Percentiles rank a stretch among this genome's conserved stretches.
Conservation (phyloP, 2,113 vertebrate genomes). For the Nothocercus julius region DNA sequence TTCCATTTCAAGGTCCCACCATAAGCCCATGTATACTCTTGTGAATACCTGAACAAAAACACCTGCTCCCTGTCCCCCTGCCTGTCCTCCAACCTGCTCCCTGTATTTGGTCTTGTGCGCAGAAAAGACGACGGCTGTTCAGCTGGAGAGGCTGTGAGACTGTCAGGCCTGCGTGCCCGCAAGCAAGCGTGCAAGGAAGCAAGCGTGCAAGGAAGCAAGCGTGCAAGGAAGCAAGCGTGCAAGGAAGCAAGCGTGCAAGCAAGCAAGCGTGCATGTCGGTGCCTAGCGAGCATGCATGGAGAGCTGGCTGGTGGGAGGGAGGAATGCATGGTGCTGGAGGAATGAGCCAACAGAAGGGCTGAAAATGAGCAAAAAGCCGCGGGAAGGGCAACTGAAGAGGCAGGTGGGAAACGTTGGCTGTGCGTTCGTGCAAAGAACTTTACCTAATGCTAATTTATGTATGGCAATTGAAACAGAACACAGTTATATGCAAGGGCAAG, state of each 20-base stretch:
- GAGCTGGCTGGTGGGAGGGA: neutral
- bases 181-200: neutral
- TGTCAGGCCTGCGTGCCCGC: fast-evolving
- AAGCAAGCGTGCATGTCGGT: neutral
- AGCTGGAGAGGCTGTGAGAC: neutral
- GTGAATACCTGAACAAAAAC: neutral
- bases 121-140: neutral
- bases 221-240: neutral
- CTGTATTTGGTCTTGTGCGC: neutral
- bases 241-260: too few relatives aligned
- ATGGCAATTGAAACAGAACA: neutral
- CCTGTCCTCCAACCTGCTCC: neutral
- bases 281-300: neutral
- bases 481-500: neutral
- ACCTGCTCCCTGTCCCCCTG: neutral
- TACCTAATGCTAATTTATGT: neutral
- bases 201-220: too few relatives aligned
- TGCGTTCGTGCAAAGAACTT: neutral
- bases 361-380: neutral
- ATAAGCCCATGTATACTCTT: neutral
- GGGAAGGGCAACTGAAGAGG: neutral
- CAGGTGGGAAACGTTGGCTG: neutral
- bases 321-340: neutral
- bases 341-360: neutral
- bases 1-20: neutral